A percentile compares a stretch with the other conserved stretches of the same genome.
Conservation (phyloP, 2,113 vertebrate genomes). For the Clinocottus analis region DNA sequence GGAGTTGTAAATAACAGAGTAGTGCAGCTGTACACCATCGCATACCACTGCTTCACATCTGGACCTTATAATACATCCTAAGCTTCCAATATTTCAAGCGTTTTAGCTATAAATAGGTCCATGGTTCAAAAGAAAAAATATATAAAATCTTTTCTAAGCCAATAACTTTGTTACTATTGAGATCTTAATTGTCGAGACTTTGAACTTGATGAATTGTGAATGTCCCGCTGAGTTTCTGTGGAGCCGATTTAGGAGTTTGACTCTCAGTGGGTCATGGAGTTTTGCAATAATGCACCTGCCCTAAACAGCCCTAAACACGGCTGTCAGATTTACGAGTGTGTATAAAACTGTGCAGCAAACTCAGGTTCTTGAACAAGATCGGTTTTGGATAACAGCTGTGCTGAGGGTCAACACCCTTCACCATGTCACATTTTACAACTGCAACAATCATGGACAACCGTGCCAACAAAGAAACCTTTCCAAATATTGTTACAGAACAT, state of each 20-base stretch:
- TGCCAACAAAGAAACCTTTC: constrained; percentile 21
- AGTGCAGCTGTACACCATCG: constrained; percentile 60
- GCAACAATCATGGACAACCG: constrained; percentile 9
- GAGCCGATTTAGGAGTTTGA: constrained; percentile 12
- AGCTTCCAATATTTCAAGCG: constrained; percentile 63
- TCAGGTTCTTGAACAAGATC: constrained; percentile 35
- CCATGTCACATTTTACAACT: constrained; percentile 40
- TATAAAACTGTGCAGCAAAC: constrained; percentile 52
- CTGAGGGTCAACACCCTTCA: constrained; percentile 55
- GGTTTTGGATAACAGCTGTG: constrained; percentile 44
- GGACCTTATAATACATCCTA: constrained; percentile 73
- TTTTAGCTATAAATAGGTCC: constrained; percentile 66
- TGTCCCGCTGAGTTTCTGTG: constrained; percentile 1
- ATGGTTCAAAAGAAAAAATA: constrained; percentile 9
- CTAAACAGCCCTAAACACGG: constrained; percentile 26
- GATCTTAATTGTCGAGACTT: constrained; percentile 36
- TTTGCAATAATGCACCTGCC: constrained; percentile 34
- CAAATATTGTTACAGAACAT: constrained; percentile 49
- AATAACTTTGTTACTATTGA: constrained; percentile 11
- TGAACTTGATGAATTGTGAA: constrained; percentile 26
- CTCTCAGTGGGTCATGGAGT: constrained; percentile 13
- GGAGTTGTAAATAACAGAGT: constrained; percentile 75
- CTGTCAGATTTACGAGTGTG: constrained; percentile 55
- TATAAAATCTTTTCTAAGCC: background rate
- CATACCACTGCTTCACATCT: constrained; percentile 80